Evolutionary conservation across 1,140 invertebrate genomes (phyloP).

Genomic region (Halotydeus destructor): DNA sequence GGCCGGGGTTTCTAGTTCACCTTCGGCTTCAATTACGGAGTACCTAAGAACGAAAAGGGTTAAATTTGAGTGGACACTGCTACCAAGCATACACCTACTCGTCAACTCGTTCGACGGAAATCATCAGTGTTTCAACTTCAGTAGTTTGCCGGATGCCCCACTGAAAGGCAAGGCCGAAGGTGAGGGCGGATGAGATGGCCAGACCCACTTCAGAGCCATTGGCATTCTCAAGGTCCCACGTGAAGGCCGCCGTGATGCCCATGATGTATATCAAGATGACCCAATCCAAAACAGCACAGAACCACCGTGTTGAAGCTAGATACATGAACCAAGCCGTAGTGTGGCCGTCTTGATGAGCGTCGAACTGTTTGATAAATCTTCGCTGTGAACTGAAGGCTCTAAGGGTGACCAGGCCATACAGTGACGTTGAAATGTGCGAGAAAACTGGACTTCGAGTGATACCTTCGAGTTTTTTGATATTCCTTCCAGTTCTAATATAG

Average conservation of each 20-base stretch:
- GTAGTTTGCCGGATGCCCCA: conserved; percentile 60
- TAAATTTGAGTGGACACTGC: no score
- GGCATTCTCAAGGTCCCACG: background rate
- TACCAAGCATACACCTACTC: no score
- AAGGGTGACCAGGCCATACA: conserved; percentile 31
- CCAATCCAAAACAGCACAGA: conserved; percentile 58
- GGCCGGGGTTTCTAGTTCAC: conserved; percentile 7
- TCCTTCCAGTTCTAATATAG: conserved; percentile 57
- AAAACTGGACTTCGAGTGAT: conserved; percentile 36
- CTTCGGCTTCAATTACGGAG: conserved; percentile 26
- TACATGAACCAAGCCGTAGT: conserved; percentile 49
- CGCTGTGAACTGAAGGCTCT: conserved; percentile 26
- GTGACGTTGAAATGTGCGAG: conserved; percentile 29
- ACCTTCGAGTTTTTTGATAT: conserved; percentile 71
- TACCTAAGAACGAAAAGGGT: no score
- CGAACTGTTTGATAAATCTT: conserved; percentile 42
- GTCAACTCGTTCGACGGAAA: conserved; percentile 45
- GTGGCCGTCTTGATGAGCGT: conserved; percentile 38
- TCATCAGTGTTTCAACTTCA: conserved; percentile 56
- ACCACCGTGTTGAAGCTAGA: conserved; percentile 51
- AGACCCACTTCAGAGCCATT: conserved; percentile 22
- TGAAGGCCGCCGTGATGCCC: conserved; percentile 20
- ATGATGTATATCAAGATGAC: conserved; percentile 47
- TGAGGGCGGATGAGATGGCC: conserved; percentile 52
- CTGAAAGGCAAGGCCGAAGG: conserved; percentile 53